Conservation (phyloP, 2,113 vertebrate genomes). For the Macroglossus sobrinus region DNA sequence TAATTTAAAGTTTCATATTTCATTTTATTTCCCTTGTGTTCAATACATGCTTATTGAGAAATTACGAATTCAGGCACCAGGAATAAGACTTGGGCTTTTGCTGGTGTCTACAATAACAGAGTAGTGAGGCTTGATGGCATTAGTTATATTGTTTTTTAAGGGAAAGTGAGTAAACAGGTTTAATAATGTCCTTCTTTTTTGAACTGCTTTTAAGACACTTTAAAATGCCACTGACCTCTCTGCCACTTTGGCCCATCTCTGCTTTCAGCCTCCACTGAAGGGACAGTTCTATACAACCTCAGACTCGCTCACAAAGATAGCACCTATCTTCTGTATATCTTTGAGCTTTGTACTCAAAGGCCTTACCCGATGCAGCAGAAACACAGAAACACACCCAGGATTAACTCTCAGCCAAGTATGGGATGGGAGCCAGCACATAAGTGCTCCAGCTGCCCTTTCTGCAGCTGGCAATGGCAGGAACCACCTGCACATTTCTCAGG, state of each 20-base stretch:
- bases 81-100: neutral
- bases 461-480: neutral
- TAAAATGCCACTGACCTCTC: neutral
- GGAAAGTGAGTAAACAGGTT: neutral
- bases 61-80: neutral
- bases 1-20: neutral
- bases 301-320: neutral
- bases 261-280: neutral
- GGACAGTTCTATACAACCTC: neutral
- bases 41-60: neutral
- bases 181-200: neutral
- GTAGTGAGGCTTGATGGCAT: neutral
- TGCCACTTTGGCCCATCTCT: neutral
- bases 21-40: neutral
- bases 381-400: accelerated
- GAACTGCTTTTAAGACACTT: neutral
- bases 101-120: too few relatives aligned
- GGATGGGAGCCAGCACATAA: neutral
- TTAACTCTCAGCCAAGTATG: neutral
- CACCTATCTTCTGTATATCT: too few relatives aligned
- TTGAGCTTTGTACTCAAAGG: neutral
- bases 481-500: neutral
- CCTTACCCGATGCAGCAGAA: neutral
- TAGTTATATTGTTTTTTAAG: neutral
- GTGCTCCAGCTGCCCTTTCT: neutral